Evolutionary conservation across 37 sponge, comb jelly and placozoan species (phyloP).

Genomic region (Aphrocallistes beatrix): DNA sequence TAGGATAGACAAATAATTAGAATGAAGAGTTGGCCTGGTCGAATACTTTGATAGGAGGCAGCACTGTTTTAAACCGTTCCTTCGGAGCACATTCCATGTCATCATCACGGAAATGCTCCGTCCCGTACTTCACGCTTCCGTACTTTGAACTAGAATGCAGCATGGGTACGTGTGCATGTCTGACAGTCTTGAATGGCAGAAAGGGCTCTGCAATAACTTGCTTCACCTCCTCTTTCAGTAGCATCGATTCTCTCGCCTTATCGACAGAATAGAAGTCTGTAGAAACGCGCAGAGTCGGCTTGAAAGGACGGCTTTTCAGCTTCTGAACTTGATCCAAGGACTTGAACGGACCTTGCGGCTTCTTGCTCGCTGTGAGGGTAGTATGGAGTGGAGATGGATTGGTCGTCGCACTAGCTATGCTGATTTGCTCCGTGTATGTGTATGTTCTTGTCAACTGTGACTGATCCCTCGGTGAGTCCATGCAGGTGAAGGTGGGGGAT

Average conservation of each 20-base stretch:
- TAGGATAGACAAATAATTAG: neutral
- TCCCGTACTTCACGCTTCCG: conserved; percentile 32
- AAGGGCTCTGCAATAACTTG: conserved; percentile 35
- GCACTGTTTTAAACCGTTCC: neutral
- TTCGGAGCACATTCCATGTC: neutral
- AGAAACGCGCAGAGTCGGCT: conserved; percentile 45
- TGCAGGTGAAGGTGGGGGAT: neutral
- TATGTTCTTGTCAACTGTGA: neutral
- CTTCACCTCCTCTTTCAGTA: conserved; percentile 32
- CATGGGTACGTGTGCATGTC: neutral
- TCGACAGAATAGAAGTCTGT: conserved; percentile 48
- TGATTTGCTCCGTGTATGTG: neutral
- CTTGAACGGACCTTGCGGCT: conserved; percentile 45
- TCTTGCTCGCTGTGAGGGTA: neutral
- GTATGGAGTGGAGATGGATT: neutral
- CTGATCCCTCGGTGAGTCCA: neutral
- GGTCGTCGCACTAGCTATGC: neutral
- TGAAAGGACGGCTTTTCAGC: conserved; percentile 28
- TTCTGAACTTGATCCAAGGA: conserved; percentile 36
- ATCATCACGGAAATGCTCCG: conserved; percentile 30
- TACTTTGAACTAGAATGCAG: conserved; percentile 29
- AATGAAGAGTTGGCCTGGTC: conserved; percentile 6
- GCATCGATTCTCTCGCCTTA: conserved; percentile 26
- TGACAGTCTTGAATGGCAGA: conserved; percentile 25
- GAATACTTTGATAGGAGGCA: neutral